Conservation (phyloP, 2,797 vertebrate species). For the Cryptoprocta ferox region DNA sequence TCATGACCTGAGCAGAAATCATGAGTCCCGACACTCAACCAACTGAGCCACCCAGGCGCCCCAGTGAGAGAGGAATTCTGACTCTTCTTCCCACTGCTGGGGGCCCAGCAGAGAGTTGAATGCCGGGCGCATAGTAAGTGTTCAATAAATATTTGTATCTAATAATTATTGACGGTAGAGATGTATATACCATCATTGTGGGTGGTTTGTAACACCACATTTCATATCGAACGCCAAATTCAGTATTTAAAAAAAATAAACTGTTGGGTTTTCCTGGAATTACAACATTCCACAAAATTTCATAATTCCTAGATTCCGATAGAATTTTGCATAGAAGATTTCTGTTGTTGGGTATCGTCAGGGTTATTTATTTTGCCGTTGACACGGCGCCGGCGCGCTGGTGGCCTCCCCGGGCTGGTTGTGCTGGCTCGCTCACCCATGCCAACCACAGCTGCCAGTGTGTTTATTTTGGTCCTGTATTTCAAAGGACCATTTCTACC, state of each 20-base stretch:
- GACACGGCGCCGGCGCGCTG: slow-evolving; percentile 45
- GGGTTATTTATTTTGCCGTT: not conserved
- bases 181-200: not conserved
- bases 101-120: not conserved
- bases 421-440: slow-evolving; percentile 41
- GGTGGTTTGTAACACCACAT: not conserved
- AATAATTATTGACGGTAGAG: fast-evolving
- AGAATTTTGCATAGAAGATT: not conserved
- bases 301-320: not conserved
- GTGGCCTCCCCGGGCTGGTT: slow-evolving; percentile 21
- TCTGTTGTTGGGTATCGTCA: not conserved
- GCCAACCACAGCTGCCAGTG: slow-evolving; percentile 71
- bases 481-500: slow-evolving; percentile 82
- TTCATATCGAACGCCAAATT: not conserved
- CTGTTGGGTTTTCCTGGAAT: not conserved
- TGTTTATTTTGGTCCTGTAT: slow-evolving; percentile 82
- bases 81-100: not conserved
- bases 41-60: too few species aligned
- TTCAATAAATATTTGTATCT: fast-evolving
- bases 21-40: too few species aligned
- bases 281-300: not conserved
- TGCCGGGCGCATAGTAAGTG: not conserved
- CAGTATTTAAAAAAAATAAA: not conserved
- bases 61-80: not conserved
- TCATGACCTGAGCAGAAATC: too few species aligned